Evolutionary conservation across 1,140 invertebrate genomes (phyloP).

Genomic region (Trachymyrmex cornetzi): DNA sequence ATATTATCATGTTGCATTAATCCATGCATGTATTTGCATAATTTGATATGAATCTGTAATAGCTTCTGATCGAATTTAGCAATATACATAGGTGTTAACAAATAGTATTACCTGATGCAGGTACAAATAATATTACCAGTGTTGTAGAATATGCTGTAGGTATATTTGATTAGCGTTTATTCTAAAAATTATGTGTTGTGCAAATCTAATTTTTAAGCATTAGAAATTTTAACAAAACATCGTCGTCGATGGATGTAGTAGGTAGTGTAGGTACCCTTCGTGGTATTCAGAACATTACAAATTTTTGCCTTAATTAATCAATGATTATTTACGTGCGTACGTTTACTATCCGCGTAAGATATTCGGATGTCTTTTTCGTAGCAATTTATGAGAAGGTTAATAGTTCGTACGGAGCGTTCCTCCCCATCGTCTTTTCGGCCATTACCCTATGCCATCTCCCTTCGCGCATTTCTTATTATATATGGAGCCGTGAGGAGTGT

Average conservation of each 20-base stretch:
- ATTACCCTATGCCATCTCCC: conserved; percentile 8
- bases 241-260: not conserved
- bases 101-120: not conserved
- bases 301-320: not conserved
- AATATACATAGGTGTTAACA: not conserved
- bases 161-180: not conserved
- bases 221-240: not conserved
- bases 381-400: conserved; percentile 11
- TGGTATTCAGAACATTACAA: not conserved
- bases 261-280: not conserved
- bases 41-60: not conserved
- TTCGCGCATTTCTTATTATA: conserved; percentile 2
- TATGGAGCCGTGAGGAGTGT: not conserved
- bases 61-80: not conserved
- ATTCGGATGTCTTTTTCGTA: not conserved
- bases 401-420: not conserved
- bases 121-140: not conserved
- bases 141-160: not conserved
- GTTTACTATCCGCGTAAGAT: not conserved
- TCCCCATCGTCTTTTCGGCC: conserved; percentile 33
- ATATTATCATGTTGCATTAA: conserved; percentile 8
- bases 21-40: not conserved
- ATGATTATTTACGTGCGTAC: not conserved
- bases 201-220: conserved; percentile 1
- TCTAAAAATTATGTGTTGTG: not conserved